Base-by-base conservation (phyloP, 2,888 invertebrate genomes). In the Macrosiphum euphorbiae region DNA sequence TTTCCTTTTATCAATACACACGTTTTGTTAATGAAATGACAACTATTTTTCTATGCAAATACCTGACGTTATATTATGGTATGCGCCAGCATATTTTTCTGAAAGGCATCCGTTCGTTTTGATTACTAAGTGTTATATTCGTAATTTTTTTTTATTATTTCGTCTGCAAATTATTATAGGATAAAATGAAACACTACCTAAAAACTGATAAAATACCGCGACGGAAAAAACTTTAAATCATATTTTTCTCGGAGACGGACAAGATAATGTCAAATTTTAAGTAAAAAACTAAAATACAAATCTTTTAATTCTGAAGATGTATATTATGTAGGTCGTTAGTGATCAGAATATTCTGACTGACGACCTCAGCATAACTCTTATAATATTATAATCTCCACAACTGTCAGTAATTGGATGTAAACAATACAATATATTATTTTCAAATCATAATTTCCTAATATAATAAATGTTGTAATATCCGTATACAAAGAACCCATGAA, bases 21-120 rank as follows among this genome's bases (percentile, higher is more conserved):
- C 58, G n/a, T 90, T 84, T 92, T 44, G n/a, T 91, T 58, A 52
- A 84, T 84, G 78, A 78, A 90, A 35, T 52, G 78, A 78, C 78
- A 28, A 41, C 90, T 90, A 58, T 86, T 86, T 52, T 91, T 86
- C n/a, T 90, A 78, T 52, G 44, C 41, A 90, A 61, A 90, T 67
- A 67, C 67, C 47, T 67, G 90, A 50, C 28, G n/a, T n/a, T 67
- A 90, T 78, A 52, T 28, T 41, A 52, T 26, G 52, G 24, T 52
- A 52, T 52, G 90, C 90, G 78, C n/a, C 50, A 84, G 52, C 52
- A 52, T 35, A 52, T 78, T 35, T 52, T 78, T 35, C 35, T 24
- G 35, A 35, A 78, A 78, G 78, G 35, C 78, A 78, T 78, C 35
- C 41, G 16, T 44, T 89, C 89, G 89, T 89, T 89, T 89, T 89